phyloP scores from a whole-genome alignment of 2,113 vertebrate genomes.

The Oreochromis aureus region DNA sequence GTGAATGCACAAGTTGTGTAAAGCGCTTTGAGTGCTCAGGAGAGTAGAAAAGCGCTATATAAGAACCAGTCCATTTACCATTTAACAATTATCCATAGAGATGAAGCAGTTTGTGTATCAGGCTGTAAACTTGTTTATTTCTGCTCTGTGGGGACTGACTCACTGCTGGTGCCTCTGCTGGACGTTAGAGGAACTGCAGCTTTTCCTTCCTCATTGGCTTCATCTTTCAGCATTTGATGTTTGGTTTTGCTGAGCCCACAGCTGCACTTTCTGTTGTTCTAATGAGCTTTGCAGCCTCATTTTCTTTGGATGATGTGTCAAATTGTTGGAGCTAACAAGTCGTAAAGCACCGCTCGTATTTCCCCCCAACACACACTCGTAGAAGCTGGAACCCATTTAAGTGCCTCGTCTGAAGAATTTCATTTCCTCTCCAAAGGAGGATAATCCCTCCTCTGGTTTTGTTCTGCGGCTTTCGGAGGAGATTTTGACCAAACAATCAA shows the following conservation, averaged over 20 bases:
- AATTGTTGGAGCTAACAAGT: not conserved
- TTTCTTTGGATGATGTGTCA: not conserved
- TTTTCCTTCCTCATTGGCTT: not conserved
- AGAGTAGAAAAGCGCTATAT: too few species aligned
- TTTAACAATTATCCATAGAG: not conserved
- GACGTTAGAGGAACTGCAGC: not conserved
- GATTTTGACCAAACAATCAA: constrained; percentile 50
- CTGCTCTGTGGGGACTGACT: not conserved
- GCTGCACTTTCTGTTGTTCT: not conserved
- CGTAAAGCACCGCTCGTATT: not conserved
- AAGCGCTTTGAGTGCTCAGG: too few species aligned
- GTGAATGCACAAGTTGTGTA: too few species aligned
- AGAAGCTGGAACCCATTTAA: constrained; percentile 9
- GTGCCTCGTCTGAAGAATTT: constrained; percentile 44
- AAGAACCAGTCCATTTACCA: too few species aligned
- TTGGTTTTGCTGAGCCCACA: not conserved
- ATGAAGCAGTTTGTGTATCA: not conserved
- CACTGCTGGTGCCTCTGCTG: not conserved
- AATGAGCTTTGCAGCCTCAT: not conserved
- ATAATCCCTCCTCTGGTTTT: constrained; percentile 35
- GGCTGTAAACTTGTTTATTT: not conserved
- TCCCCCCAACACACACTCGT: not conserved
- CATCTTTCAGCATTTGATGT: not conserved
- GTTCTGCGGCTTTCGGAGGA: constrained; percentile 10
- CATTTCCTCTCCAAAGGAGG: constrained; percentile 23